Evolutionary conservation across 2,113 vertebrate species (phyloP).

Genomic region (Hemichromis elongatus): DNA sequence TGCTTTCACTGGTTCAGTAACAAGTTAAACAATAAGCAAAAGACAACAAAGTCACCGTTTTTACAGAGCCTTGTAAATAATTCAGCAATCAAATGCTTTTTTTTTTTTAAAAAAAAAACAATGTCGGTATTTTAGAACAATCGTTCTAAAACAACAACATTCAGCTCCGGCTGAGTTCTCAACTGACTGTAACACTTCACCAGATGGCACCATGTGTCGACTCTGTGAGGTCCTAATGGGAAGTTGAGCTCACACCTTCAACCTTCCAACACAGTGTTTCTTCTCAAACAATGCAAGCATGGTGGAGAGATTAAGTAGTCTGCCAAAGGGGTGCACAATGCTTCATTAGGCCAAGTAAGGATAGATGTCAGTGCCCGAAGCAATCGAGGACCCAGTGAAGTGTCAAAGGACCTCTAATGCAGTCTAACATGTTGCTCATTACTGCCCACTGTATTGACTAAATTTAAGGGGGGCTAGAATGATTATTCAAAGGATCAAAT

Average conservation of each 20-base stretch:
- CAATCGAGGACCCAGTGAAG: slow-evolving; percentile 39
- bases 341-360: slow-evolving; percentile 63
- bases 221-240: slow-evolving; percentile 26
- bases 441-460: slow-evolving; percentile 57
- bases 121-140: not conserved
- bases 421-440: slow-evolving; percentile 54
- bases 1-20: not conserved
- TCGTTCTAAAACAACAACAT: not conserved
- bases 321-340: slow-evolving; percentile 52
- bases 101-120: not conserved
- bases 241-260: slow-evolving; percentile 43
- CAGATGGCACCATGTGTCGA: slow-evolving; percentile 42
- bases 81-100: not conserved
- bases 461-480: slow-evolving; percentile 44
- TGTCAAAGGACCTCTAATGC: slow-evolving; percentile 46
- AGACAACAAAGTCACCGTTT: not conserved
- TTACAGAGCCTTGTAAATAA: not conserved
- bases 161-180: slow-evolving; percentile 7
- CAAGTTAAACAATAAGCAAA: not conserved
- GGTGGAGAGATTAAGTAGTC: slow-evolving; percentile 59
- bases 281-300: slow-evolving; percentile 29
- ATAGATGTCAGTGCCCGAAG: slow-evolving; percentile 50
- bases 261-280: slow-evolving; percentile 20
- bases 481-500: slow-evolving; percentile 60
- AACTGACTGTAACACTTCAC: not conserved